Evolutionary conservation across 2,797 vertebrate species (phyloP).

Genomic region (Halcyon smyrnensis): DNA sequence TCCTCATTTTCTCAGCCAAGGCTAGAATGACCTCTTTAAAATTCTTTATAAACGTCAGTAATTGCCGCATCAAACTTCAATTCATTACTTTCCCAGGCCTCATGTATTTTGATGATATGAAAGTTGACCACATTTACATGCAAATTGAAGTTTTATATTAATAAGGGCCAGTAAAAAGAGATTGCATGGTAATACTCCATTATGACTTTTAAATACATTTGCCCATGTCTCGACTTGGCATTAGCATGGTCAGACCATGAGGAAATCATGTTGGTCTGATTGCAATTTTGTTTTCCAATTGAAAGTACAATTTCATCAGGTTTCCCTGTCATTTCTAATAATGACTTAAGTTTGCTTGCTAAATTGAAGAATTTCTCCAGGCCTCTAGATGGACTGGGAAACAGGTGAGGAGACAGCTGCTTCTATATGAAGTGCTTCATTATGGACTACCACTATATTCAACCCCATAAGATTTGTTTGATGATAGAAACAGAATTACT

Average conservation of each 20-base stretch:
- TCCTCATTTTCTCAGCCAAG: constrained; percentile 86
- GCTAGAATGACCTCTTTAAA: constrained; percentile 91
- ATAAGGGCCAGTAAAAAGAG: constrained; percentile 92
- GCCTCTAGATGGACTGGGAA: constrained; percentile 79
- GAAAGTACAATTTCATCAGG: constrained; percentile 99
- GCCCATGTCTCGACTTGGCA: constrained; percentile 94
- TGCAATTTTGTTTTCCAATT: constrained; percentile 99
- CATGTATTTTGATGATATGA: constrained; percentile 99
- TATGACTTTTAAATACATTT: constrained; percentile 99
- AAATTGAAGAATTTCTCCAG: constrained; percentile 90
- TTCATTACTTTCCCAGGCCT: constrained; percentile 91
- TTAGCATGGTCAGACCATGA: constrained; percentile 93
- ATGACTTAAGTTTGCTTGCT: constrained; percentile 91
- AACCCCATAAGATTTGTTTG: constrained; percentile 53
- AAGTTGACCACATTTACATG: constrained; percentile 99
- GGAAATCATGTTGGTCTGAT: constrained; percentile 97
- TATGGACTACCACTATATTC: constrained; percentile 42
- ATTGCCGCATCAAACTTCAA: constrained; percentile 93
- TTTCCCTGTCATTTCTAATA: constrained; percentile 99
- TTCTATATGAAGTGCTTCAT: constrained; percentile 57
- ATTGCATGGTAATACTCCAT: constrained; percentile 96
- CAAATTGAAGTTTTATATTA: constrained; percentile 99
- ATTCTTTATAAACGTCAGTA: constrained; percentile 94
- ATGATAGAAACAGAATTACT: constrained; percentile 65
- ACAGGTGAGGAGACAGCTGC: constrained; percentile 83